Evolutionary conservation across 1,140 invertebrate genomes (phyloP).

Genomic region (Neoseiulus cucumeris): DNA sequence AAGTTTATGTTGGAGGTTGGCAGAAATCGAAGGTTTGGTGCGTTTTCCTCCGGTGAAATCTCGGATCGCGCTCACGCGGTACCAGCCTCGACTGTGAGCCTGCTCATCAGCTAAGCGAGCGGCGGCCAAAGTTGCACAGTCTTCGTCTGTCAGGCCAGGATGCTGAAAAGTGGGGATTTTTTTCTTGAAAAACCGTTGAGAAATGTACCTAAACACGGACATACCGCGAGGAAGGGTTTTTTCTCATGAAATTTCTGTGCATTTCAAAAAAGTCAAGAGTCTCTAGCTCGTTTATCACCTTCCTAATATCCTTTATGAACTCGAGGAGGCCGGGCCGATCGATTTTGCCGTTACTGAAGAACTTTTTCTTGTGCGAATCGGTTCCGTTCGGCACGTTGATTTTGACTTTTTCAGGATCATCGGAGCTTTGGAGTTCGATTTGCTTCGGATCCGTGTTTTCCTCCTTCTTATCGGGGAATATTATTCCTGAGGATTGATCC

Average conservation of each 20-base stretch:
- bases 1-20: constrained; percentile 21
- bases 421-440: constrained; percentile 29
- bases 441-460: constrained; percentile 24
- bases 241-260: too few relatives aligned
- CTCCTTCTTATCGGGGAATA: constrained; percentile 15
- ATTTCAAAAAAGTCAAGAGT: too few relatives aligned
- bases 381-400: neutral
- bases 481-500: constrained; percentile 13
- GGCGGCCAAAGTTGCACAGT: constrained; percentile 37
- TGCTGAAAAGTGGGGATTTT: constrained; percentile 37
- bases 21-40: constrained; percentile 27
- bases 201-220: neutral
- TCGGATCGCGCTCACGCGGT: constrained; percentile 38
- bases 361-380: constrained; percentile 20
- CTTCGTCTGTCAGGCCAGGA: constrained; percentile 36
- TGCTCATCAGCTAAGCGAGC: constrained; percentile 34
- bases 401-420: constrained; percentile 11
- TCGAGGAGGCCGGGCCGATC: constrained; percentile 31
- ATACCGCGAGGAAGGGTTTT: neutral
- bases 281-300: too few relatives aligned
- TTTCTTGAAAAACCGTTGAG: constrained; percentile 25
- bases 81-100: constrained; percentile 37
- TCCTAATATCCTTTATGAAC: constrained; percentile 28
- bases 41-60: constrained; percentile 34
- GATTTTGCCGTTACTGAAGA: constrained; percentile 30